phyloP scores from a whole-genome alignment of 1,140 invertebrate species.

The Pseudomyrmex sp. region DNA sequence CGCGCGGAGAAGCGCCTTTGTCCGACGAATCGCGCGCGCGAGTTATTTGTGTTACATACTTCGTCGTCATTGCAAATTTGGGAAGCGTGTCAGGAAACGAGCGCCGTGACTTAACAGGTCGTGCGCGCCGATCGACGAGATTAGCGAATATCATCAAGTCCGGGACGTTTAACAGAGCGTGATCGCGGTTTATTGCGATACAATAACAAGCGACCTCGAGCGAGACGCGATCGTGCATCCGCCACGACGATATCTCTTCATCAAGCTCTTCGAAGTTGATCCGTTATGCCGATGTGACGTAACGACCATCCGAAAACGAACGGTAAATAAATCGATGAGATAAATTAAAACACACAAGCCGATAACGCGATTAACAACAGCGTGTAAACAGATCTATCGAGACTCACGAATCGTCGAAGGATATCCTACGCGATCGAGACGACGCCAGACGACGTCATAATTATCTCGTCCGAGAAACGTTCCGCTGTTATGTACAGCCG shows the following conservation, averaged over 20 bases:
- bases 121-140: neutral
- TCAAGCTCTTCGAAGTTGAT: neutral
- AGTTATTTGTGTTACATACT: conserved; percentile 25
- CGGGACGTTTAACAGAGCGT: conserved; percentile 14
- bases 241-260: neutral
- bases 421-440: neutral
- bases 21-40: conserved; percentile 24
- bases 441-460: conserved; percentile 25
- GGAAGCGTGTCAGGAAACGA: neutral
- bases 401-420: neutral
- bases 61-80: neutral
- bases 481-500: neutral
- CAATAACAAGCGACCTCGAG: conserved; percentile 18
- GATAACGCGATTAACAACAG: neutral
- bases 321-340: too few relatives aligned
- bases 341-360: neutral
- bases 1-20: conserved; percentile 47
- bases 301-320: neutral
- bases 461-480: conserved; percentile 9
- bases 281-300: neutral
- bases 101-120: neutral
- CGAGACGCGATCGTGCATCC: neutral
- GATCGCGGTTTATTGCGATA: conserved; percentile 7
- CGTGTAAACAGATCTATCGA: conserved; percentile 23
- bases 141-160: neutral